Evolutionary conservation across 2,888 invertebrate species (phyloP).

Genomic region (Opisthograptis luteolata): DNA sequence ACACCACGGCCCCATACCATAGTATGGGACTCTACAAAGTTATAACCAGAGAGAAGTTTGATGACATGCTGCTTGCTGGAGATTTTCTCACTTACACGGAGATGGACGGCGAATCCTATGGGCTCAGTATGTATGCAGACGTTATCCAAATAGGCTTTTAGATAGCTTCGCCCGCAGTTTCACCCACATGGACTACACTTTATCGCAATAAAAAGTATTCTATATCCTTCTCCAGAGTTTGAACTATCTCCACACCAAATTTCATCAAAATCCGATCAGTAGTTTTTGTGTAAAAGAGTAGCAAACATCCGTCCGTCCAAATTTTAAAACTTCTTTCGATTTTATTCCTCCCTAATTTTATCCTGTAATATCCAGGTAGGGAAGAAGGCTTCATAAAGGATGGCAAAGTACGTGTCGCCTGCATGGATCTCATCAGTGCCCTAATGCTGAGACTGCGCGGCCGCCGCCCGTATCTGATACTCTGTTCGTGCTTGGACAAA

Average conservation of each 20-base stretch:
- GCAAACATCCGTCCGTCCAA: too few species aligned
- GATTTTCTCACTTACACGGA: conserved; percentile 74
- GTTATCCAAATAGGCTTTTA: too few species aligned
- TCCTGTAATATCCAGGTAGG: conserved; percentile 63
- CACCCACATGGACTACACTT: too few species aligned
- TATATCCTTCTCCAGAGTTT: too few species aligned
- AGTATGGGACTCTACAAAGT: conserved; percentile 52
- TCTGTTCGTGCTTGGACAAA: conserved; percentile 60
- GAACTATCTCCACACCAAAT: too few species aligned
- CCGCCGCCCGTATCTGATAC: conserved; percentile 70
- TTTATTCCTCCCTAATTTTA: too few species aligned
- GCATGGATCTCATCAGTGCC: conserved; percentile 69
- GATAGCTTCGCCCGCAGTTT: too few species aligned
- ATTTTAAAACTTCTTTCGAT: too few species aligned
- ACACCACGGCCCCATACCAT: conserved; percentile 67
- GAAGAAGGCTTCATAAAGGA: conserved; percentile 65
- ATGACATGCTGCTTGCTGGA: conserved; percentile 71
- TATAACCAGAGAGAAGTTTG: conserved; percentile 60
- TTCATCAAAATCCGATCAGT: too few species aligned
- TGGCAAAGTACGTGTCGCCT: conserved; percentile 65
- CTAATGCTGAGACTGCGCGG: conserved; percentile 71
- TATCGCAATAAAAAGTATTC: too few species aligned
- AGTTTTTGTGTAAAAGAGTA: too few species aligned
- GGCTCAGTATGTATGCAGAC: conserved; percentile 60
- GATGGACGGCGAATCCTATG: conserved; percentile 72